Percentiles rank a stretch among this genome's conserved stretches.
Conservation (phyloP, 2,113 vertebrate genomes). For the Brachirus orientalis region DNA sequence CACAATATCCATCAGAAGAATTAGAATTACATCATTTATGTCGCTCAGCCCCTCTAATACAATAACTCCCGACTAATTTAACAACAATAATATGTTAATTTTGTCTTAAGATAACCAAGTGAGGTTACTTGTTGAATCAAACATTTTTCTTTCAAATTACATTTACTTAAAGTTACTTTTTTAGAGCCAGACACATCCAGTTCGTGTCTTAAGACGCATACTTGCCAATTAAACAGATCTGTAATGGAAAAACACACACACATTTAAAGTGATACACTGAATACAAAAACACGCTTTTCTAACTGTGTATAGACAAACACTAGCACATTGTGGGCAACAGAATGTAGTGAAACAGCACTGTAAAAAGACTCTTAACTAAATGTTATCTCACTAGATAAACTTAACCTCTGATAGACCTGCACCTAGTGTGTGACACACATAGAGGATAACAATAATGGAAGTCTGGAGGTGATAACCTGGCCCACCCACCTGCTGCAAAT, state of each 20-base stretch:
- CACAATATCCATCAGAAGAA: too few relatives aligned
- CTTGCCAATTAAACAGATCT: neutral
- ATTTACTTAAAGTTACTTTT: neutral
- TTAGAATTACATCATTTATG: too few relatives aligned
- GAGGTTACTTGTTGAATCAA: neutral
- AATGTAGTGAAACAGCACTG: conserved; percentile 6
- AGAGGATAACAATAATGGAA: conserved; percentile 31
- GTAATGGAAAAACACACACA: neutral
- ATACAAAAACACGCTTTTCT: too few relatives aligned
- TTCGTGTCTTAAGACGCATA: neutral
- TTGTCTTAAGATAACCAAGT: conserved; percentile 3
- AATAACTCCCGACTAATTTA: neutral
- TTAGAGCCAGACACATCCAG: neutral
- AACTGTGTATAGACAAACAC: neutral
- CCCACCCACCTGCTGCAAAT: conserved; percentile 20
- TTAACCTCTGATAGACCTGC: conserved; percentile 34
- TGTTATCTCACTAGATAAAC: conserved; percentile 64
- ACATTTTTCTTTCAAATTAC: neutral
- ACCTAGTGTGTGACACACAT: conserved; percentile 28
- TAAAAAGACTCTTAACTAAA: conserved; percentile 32
- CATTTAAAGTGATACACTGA: neutral
- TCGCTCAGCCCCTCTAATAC: too few relatives aligned
- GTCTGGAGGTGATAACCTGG: conserved; percentile 44
- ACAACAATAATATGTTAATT: neutral
- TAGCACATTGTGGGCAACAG: neutral